Base-by-base conservation (phyloP, 2,797 vertebrate species). In the Phyllotis vaccarum region DNA sequence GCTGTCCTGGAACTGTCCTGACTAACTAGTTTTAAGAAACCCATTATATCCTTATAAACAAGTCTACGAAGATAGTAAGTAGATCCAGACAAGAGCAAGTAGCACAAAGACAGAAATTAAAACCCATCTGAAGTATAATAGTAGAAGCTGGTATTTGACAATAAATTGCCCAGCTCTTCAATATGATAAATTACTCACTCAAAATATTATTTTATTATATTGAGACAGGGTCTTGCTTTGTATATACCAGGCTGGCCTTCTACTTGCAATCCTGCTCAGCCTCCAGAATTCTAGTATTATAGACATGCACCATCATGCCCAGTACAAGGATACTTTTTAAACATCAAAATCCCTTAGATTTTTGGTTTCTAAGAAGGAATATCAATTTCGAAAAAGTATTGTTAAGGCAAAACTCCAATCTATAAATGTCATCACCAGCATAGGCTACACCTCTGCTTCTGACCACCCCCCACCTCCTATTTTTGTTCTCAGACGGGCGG, bases 161-260 rank as follows among this genome's bases (percentile, higher is more conserved):
- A 96, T 52, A 89, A 90, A 95, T 82, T 88, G 21, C 54, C 85
- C 58, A 94, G 83, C 78, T 93, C 37, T 87, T 80, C 75, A 89
- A 91, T 52, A 79, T 40, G 19, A 70, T 46, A 62, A 85, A 64
- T 64, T 89, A 95, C 19, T 85, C 27, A 43, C 58, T 62, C 43
- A 78, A 76, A 29, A 78, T 56, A 80, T 21, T 64, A 31, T 49
- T 31, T 31, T 76, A 29, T 29, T 58, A 40, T 62, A 5, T 16
- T 62, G 14, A 82, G 56, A 62, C 13, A 29, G 7, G 13, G 56
- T 56, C 56, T 62, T 62, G 24, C 24, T 81, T 40, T 43, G n/a
- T n/a, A n/a, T 58, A 43, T 3, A 37, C 24, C 40, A 62, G 37
- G 27, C 56, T 83, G 58, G 1, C 80, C 80, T 83, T 27, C 27